These are phyloP conservation scores for Drosophila albomicans DNA, from an alignment of 1,140 invertebrate species.

Conservation along the genomic window DNA sequence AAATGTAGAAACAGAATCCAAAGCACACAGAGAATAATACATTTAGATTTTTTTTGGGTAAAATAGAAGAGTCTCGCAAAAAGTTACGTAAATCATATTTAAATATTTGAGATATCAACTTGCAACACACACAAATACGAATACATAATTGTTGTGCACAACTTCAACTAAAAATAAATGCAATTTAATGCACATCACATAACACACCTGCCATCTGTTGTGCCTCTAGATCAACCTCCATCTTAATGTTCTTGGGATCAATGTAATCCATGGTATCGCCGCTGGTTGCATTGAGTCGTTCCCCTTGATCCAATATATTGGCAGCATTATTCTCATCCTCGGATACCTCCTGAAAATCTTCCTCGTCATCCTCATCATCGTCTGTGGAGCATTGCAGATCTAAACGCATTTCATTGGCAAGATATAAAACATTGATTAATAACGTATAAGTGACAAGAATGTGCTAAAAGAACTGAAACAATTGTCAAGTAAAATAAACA, in stretches of 20 bases:
- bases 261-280: slow-evolving; percentile 59
- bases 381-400: slow-evolving; percentile 91
- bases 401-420: slow-evolving; percentile 59
- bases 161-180: neutral
- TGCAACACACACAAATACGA: slow-evolving; percentile 4
- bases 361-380: slow-evolving; percentile 87
- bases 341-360: slow-evolving; percentile 89
- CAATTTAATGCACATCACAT: neutral
- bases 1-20: slow-evolving; percentile 57
- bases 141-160: slow-evolving; percentile 9
- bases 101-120: slow-evolving; percentile 6
- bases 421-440: neutral
- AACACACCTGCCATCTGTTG: slow-evolving; percentile 70
- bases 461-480: slow-evolving; percentile 23
- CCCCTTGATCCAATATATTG: slow-evolving; percentile 85
- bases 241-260: slow-evolving; percentile 79
- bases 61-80: slow-evolving; percentile 13
- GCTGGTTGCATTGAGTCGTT: slow-evolving; percentile 68
- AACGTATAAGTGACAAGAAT: neutral
- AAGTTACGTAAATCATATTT: slow-evolving; percentile 10
- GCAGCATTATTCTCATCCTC: slow-evolving; percentile 86
- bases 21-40: slow-evolving; percentile 45
- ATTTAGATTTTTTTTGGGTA: slow-evolving; percentile 21
- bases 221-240: slow-evolving; percentile 70
- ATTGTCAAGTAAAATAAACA: slow-evolving; percentile 3